These are phyloP conservation scores for Oasisia sp. DNA, from an alignment of 2,888 invertebrate species.

Conservation along the genomic window DNA sequence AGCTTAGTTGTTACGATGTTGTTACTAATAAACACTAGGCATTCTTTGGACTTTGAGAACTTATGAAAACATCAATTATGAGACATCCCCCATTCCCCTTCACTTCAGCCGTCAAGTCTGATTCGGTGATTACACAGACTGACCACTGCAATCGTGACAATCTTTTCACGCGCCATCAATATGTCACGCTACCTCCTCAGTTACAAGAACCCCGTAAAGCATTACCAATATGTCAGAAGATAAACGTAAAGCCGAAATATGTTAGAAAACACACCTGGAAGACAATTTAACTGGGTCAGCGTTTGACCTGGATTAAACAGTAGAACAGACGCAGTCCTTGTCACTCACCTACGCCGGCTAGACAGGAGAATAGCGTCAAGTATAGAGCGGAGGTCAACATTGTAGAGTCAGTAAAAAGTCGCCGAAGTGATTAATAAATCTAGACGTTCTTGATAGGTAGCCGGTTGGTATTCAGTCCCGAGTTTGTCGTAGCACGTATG, in stretches of 20 bases:
- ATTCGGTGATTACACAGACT: not conserved
- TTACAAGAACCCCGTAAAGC: not conserved
- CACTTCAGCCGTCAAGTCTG: not conserved
- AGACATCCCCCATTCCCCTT: too few relatives aligned
- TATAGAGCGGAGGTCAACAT: not conserved
- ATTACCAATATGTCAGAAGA: not conserved
- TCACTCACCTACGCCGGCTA: not conserved
- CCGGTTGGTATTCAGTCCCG: not conserved
- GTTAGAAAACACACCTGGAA: not conserved
- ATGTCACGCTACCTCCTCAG: not conserved
- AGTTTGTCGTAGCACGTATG: not conserved
- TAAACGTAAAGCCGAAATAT: too few relatives aligned
- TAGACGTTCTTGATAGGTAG: not conserved
- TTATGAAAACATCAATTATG: too few relatives aligned
- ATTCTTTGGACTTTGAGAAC: too few relatives aligned
- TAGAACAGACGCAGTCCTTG: not conserved
- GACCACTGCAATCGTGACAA: not conserved
- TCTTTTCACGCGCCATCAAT: not conserved
- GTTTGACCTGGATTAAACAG: not conserved
- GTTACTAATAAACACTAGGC: too few relatives aligned
- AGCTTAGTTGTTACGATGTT: too few relatives aligned
- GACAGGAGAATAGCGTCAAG: not conserved
- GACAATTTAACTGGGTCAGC: not conserved
- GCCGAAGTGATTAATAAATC: not conserved
- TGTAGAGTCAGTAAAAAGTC: not conserved